Evolutionary conservation across 2,797 vertebrate species (phyloP).

Genomic region (Onychomys leucogaster): DNA sequence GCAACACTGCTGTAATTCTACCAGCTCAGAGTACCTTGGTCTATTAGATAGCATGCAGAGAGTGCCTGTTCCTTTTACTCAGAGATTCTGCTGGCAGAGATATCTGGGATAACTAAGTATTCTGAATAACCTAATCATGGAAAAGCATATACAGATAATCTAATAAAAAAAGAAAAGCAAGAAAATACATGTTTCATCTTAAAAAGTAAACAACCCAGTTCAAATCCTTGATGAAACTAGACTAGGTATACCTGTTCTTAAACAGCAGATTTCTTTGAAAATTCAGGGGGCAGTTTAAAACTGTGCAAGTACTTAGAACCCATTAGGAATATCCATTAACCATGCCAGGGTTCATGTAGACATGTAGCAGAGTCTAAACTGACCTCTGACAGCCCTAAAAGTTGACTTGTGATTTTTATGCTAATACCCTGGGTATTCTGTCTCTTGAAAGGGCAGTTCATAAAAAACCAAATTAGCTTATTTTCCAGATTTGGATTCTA

Average conservation of each 20-base stretch:
- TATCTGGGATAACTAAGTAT: constrained; percentile 6
- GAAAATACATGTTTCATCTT: constrained; percentile 43
- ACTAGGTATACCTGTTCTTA: constrained; percentile 17
- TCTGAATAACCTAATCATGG: constrained; percentile 7
- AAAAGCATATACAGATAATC: neutral
- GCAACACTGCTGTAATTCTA: constrained; percentile 35
- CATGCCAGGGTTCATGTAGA: constrained; percentile 15
- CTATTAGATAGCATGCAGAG: constrained; percentile 8
- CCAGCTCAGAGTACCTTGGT: neutral
- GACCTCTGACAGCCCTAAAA: constrained; percentile 55
- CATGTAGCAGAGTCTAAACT: constrained; percentile 25
- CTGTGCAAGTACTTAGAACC: constrained; percentile 15
- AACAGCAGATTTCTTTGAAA: constrained; percentile 63
- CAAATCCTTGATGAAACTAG: constrained; percentile 45
- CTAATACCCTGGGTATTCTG: constrained; percentile 36
- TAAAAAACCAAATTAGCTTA: constrained; percentile 16
- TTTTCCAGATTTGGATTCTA: constrained; percentile 46
- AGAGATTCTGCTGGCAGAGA: neutral
- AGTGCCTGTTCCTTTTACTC: constrained; percentile 51
- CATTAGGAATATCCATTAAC: constrained; percentile 54
- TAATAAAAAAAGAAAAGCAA: constrained; percentile 50
- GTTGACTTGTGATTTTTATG: constrained; percentile 58
- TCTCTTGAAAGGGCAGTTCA: constrained; percentile 20
- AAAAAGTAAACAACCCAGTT: constrained; percentile 57
- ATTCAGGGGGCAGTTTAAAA: constrained; percentile 52